Conservation (phyloP, 2,113 vertebrate species). For the Argyrosomus japonicus region DNA sequence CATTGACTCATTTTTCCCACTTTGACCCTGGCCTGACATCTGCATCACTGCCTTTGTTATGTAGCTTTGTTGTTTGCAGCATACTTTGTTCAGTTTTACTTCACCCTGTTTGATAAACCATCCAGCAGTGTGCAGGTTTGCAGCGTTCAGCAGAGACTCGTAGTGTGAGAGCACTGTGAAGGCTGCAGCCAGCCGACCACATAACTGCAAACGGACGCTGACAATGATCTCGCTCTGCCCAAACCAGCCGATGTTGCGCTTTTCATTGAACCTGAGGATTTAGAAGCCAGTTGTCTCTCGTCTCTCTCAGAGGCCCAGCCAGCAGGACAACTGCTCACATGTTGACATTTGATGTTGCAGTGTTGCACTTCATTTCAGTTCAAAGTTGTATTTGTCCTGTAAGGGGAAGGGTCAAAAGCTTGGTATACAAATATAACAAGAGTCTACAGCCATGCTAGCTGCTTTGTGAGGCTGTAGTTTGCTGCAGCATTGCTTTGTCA, state of each 20-base stretch:
- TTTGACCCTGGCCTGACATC: constrained; percentile 21
- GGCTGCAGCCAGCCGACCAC: constrained; percentile 19
- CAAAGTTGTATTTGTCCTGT: not conserved
- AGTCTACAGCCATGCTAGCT: not conserved
- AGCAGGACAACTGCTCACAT: constrained; percentile 3
- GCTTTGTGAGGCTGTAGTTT: not conserved
- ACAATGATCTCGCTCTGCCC: constrained; percentile 56
- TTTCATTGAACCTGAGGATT: constrained; percentile 76
- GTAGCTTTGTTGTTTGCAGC: not conserved
- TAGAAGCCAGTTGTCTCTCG: constrained; percentile 53
- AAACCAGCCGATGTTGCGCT: constrained; percentile 71
- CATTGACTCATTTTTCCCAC: constrained; percentile 27
- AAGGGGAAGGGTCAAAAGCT: not conserved
- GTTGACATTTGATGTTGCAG: not conserved
- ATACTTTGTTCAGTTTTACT: not conserved
- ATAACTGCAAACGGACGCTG: constrained; percentile 20
- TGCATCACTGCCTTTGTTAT: constrained; percentile 12
- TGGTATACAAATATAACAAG: not conserved
- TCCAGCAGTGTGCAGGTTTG: constrained; percentile 13
- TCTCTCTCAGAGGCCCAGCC: constrained; percentile 61
- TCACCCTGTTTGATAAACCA: not conserved
- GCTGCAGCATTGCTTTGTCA: not conserved
- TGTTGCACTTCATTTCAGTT: constrained; percentile 26
- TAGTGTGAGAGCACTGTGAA: constrained; percentile 28
- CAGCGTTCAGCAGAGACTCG: constrained; percentile 33